Conservation (phyloP, 2,888 invertebrate species). For the Melanargia galathea region DNA sequence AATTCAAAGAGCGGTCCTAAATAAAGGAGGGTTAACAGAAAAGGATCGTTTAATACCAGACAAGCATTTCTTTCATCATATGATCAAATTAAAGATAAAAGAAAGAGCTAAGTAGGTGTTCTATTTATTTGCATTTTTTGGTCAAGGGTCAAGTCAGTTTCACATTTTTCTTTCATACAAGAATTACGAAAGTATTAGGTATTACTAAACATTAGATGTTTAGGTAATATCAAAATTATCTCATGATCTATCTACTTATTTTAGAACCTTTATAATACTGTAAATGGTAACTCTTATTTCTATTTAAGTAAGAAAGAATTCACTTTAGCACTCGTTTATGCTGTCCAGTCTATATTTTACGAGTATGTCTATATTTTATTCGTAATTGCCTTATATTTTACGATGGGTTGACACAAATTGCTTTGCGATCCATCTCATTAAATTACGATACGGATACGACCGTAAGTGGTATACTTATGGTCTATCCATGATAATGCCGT, state of each 20-base stretch:
- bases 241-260: too few relatives aligned
- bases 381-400: constrained; percentile 42
- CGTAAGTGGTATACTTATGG: constrained; percentile 12
- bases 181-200: too few relatives aligned
- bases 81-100: too few relatives aligned
- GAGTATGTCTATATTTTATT: constrained; percentile 38
- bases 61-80: too few relatives aligned
- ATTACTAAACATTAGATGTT: too few relatives aligned
- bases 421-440: constrained; percentile 38
- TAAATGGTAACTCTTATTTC: background rate
- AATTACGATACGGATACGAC: constrained; percentile 36
- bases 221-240: too few relatives aligned
- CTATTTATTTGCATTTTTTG: too few relatives aligned
- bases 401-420: constrained; percentile 44
- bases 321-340: background rate
- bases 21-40: background rate
- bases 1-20: background rate
- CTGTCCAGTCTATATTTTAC: constrained; percentile 13
- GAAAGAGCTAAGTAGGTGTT: too few relatives aligned
- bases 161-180: too few relatives aligned
- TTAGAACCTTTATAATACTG: background rate
- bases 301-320: background rate
- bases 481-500: constrained; percentile 4
- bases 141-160: too few relatives aligned
- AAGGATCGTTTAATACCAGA: background rate